phyloP scores from a whole-genome alignment of 2,113 vertebrate species.

The Lethenteron reissneri region DNA sequence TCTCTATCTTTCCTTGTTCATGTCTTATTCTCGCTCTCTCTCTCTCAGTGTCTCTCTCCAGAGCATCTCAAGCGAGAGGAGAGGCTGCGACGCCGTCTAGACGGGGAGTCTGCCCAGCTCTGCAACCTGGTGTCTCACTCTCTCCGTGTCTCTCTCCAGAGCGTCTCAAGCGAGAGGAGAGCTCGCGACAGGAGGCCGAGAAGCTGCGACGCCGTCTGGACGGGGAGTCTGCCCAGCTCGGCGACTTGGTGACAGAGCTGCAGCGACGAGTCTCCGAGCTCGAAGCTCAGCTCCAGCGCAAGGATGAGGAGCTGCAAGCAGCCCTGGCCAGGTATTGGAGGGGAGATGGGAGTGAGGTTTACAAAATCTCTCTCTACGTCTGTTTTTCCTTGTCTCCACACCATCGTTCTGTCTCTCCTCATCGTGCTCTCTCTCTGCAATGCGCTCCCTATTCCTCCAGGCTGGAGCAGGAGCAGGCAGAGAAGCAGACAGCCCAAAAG shows the following conservation, averaged over 20 bases:
- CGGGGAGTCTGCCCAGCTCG: conserved; percentile 60
- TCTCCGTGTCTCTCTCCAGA: conserved; percentile 23
- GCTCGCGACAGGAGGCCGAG: conserved; percentile 71
- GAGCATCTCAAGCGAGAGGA: too few relatives aligned
- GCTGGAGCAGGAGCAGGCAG: conserved; percentile 74
- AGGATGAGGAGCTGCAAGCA: conserved; percentile 83
- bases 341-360: too few relatives aligned
- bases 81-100: too few relatives aligned
- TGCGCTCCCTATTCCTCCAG: conserved; percentile 18
- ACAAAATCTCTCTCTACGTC: too few relatives aligned
- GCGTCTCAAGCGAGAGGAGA: conserved; percentile 72
- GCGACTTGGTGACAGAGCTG: conserved; percentile 76
- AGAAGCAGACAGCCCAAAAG: conserved; percentile 82
- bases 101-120: too few relatives aligned
- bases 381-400: too few relatives aligned
- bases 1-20: too few relatives aligned
- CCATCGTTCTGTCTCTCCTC: too few relatives aligned
- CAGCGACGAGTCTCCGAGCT: conserved; percentile 91
- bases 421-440: too few relatives aligned
- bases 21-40: too few relatives aligned
- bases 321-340: conserved; percentile 49
- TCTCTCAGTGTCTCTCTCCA: too few relatives aligned
- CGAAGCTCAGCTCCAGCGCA: conserved; percentile 76
- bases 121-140: too few relatives aligned
- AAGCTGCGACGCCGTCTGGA: conserved; percentile 89